These are phyloP conservation scores for Cacatua alba DNA, from an alignment of 2,113 vertebrate genomes.

Conservation along the genomic window DNA sequence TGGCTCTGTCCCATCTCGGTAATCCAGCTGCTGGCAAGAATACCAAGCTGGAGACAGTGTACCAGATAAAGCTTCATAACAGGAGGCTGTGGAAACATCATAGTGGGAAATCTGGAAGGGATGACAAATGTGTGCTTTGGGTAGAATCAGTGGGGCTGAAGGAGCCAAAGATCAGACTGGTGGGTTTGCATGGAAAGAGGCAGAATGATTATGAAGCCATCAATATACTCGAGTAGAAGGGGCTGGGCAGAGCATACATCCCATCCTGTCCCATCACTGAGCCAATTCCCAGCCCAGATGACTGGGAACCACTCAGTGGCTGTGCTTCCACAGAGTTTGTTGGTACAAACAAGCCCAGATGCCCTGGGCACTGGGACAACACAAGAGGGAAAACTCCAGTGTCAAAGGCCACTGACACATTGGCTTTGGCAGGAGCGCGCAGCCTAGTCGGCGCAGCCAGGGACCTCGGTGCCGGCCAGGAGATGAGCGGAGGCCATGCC, in stretches of 20 bases:
- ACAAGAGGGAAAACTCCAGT: background rate
- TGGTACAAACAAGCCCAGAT: background rate
- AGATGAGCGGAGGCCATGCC: background rate
- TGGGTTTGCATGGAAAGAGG: background rate
- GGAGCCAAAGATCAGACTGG: background rate
- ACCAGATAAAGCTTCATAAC: background rate
- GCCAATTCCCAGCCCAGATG: background rate
- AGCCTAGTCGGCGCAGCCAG: background rate
- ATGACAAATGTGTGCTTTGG: background rate
- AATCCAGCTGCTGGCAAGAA: background rate
- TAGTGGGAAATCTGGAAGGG: background rate
- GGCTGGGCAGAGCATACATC: accelerated
- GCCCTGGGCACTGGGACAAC: background rate
- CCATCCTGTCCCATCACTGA: accelerated
- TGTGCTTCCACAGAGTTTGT: background rate
- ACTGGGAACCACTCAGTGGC: background rate
- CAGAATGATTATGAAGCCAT: background rate
- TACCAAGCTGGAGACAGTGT: background rate
- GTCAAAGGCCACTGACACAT: background rate
- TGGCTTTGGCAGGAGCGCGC: background rate
- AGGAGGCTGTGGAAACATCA: background rate
- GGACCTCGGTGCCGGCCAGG: background rate
- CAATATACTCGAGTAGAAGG: background rate
- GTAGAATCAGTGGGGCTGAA: background rate
- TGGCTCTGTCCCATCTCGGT: background rate